These are phyloP conservation scores for Hippocampus kuda DNA, from an alignment of 2,797 vertebrate genomes.

Conservation along the genomic window DNA sequence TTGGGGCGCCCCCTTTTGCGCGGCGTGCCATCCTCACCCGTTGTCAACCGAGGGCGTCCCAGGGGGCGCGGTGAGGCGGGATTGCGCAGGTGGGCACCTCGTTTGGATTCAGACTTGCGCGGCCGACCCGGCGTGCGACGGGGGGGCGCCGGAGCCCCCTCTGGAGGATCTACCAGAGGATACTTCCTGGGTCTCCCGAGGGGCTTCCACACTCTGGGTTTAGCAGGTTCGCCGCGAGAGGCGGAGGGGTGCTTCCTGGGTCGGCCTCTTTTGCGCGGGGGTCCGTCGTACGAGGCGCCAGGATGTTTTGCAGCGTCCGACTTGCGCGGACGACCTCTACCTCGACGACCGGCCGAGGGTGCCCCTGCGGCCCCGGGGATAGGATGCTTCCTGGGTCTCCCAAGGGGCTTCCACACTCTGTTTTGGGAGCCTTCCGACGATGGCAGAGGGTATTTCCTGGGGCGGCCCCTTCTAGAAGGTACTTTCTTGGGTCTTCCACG, in stretches of 20 bases:
- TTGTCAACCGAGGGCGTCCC: constrained; percentile 7
- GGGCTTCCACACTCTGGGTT: constrained; percentile 64
- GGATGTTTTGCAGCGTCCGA: constrained; percentile 44
- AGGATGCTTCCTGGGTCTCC: constrained; percentile 66
- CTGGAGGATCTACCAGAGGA: constrained; percentile 45
- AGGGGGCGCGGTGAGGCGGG: constrained; percentile 30
- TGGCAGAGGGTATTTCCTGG: constrained; percentile 60
- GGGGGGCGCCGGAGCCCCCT: constrained; percentile 16
- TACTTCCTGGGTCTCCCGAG: constrained; percentile 69
- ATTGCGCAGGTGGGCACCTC: constrained; percentile 55
- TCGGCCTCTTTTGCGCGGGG: constrained; percentile 47
- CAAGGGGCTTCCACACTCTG: constrained; percentile 64
- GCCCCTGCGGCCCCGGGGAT: constrained; percentile 43
- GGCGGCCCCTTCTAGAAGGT: constrained; percentile 52
- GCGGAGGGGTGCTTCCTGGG: constrained; percentile 60
- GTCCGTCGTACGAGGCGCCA: constrained; percentile 37
- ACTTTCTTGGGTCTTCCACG: constrained; percentile 49
- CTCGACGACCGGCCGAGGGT: constrained; percentile 39
- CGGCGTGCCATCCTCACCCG: constrained; percentile 2
- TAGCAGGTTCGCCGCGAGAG: constrained; percentile 48
- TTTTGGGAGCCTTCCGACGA: constrained; percentile 53
- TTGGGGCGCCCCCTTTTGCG: constrained; percentile 62
- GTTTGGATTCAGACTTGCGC: constrained; percentile 55
- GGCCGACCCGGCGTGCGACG: constrained; percentile 62
- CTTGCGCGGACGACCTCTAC: constrained; percentile 66